A percentile compares a stretch with the other conserved stretches of the same genome.
Evolutionary conservation across 1,140 invertebrate species (phyloP).

Genomic region (Teleopsis dalmanni): DNA sequence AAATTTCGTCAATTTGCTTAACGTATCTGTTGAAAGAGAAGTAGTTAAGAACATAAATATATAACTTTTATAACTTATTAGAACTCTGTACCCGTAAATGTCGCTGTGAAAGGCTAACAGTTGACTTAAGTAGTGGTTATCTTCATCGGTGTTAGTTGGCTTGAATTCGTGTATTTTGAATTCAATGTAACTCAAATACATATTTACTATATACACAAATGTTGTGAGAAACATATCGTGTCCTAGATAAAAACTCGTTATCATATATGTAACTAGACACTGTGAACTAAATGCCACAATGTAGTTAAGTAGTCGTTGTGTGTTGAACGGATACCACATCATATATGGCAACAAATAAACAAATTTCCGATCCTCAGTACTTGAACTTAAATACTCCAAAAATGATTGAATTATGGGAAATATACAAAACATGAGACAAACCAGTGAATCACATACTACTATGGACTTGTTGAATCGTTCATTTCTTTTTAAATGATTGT

Average conservation of each 20-base stretch:
- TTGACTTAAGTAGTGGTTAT: neutral
- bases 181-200: slow-evolving; percentile 6
- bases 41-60: neutral
- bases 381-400: too few relatives aligned
- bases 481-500: too few relatives aligned
- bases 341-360: too few relatives aligned
- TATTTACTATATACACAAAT: slow-evolving; percentile 3
- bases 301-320: neutral
- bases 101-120: slow-evolving; percentile 4
- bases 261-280: neutral
- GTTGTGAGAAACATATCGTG: slow-evolving; percentile 5
- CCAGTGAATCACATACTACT: too few relatives aligned
- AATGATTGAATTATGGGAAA: too few relatives aligned
- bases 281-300: neutral
- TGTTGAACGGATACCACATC: slow-evolving; percentile 1
- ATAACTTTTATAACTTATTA: neutral
- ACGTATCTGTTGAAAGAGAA: neutral
- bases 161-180: neutral
- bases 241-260: slow-evolving; percentile 3
- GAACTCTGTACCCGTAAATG: neutral
- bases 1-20: neutral
- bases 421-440: too few relatives aligned
- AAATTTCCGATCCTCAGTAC: too few relatives aligned
- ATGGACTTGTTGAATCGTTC: too few relatives aligned
- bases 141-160: slow-evolving; percentile 2